A percentile compares a stretch with the other conserved stretches of the same genome.
phyloP scores from a whole-genome alignment of 2,113 vertebrate genomes.

The Psammodynastes pulverulentus region DNA sequence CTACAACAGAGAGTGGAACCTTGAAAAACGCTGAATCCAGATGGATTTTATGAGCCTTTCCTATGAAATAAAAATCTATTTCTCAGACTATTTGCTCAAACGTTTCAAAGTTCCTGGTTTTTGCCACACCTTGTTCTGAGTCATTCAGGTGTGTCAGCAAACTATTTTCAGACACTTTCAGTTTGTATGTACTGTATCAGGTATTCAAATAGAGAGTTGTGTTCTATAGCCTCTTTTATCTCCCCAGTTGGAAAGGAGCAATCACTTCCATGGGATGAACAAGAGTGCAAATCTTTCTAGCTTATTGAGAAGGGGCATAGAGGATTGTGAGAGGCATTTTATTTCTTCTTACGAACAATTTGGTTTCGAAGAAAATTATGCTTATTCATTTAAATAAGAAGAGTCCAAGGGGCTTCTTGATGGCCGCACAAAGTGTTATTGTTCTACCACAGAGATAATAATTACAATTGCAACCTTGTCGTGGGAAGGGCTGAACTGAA shows the following conservation, averaged over 20 bases:
- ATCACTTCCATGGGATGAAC: neutral
- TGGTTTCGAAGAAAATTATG: neutral
- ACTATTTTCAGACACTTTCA: neutral
- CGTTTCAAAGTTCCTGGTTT: neutral
- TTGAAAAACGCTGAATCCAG: neutral
- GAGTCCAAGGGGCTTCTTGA: neutral
- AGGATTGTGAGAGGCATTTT: neutral
- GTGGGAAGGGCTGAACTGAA: neutral
- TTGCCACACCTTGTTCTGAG: neutral
- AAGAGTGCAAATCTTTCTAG: neutral
- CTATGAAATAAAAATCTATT: neutral
- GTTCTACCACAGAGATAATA: neutral
- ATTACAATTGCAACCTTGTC: neutral
- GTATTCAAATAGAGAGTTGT: neutral
- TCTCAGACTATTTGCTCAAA: neutral
- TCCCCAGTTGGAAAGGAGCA: constrained; percentile 13
- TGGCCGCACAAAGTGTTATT: neutral
- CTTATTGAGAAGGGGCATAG: neutral
- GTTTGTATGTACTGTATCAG: neutral
- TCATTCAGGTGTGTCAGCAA: constrained; percentile 4
- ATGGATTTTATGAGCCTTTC: neutral
- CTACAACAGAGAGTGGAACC: neutral
- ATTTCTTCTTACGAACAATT: neutral
- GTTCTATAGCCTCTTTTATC: constrained; percentile 19
- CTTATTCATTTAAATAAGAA: neutral